Conservation (phyloP, 2,888 invertebrate genomes). For the Apantesis nais region DNA sequence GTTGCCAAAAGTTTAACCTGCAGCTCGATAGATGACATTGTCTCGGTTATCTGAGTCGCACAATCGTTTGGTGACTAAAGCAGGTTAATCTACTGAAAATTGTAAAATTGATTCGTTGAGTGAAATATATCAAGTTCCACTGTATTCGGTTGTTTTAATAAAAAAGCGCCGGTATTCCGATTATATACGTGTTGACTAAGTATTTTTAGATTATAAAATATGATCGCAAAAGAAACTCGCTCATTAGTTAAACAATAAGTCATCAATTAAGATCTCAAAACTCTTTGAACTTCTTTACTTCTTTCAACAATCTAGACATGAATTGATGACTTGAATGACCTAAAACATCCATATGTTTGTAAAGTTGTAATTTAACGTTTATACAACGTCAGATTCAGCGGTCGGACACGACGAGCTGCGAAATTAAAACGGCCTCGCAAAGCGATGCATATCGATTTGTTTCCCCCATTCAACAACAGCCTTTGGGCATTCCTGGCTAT, state of each 20-base stretch:
- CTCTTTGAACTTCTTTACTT: too few relatives aligned
- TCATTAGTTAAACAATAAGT: background rate
- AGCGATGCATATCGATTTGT: constrained; percentile 50
- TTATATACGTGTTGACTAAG: too few relatives aligned
- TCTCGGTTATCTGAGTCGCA: too few relatives aligned
- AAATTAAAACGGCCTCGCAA: constrained; percentile 53
- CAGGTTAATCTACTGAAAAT: too few relatives aligned
- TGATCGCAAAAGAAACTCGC: background rate
- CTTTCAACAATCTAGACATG: background rate
- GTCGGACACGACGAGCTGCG: constrained; percentile 42
- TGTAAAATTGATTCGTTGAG: too few relatives aligned
- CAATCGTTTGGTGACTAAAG: too few relatives aligned
- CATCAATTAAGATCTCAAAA: background rate
- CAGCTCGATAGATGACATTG: too few relatives aligned
- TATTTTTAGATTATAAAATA: background rate
- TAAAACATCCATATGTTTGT: constrained; percentile 10
- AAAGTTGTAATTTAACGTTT: constrained; percentile 36
- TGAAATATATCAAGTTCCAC: too few relatives aligned
- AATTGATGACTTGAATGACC: constrained; percentile 1
- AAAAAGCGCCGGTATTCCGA: too few relatives aligned
- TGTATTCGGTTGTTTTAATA: too few relatives aligned
- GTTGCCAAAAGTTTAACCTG: too few relatives aligned
- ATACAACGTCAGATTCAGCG: constrained; percentile 22
- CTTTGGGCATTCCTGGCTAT: constrained; percentile 31
- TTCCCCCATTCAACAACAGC: constrained; percentile 33